These are phyloP conservation scores for Rhegmatorhina hoffmannsi DNA, from an alignment of 2,113 vertebrate species.

Conservation along the genomic window DNA sequence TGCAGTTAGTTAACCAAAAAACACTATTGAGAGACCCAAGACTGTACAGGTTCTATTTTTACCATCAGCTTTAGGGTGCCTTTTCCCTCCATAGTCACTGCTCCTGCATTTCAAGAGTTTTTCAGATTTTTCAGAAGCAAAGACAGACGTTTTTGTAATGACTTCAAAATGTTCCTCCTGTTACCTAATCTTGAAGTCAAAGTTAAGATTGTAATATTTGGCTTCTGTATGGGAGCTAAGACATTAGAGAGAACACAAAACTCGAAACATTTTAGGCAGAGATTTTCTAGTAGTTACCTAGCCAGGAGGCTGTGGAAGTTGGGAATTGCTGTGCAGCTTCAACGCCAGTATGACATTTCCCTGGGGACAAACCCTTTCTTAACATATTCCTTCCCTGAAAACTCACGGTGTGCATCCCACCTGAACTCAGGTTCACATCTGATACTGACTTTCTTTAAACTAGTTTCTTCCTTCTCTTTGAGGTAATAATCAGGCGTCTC, in stretches of 20 bases:
- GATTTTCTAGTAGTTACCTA: background rate
- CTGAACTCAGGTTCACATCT: background rate
- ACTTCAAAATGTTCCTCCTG: background rate
- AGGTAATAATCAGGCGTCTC: background rate
- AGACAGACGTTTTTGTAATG: background rate
- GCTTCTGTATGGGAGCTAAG: background rate
- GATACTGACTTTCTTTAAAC: background rate
- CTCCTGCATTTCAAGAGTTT: background rate
- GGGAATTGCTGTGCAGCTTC: background rate
- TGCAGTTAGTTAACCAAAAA: background rate
- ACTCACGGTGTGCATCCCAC: background rate
- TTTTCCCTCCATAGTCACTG: fast-evolving
- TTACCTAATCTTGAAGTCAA: background rate
- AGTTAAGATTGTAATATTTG: background rate
- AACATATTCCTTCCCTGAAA: background rate
- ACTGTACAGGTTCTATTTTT: background rate
- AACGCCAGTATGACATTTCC: background rate
- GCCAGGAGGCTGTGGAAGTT: background rate
- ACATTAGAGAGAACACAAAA: background rate
- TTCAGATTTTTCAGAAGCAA: background rate
- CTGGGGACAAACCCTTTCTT: background rate
- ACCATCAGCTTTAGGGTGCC: background rate
- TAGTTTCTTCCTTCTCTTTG: background rate
- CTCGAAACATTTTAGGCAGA: background rate
- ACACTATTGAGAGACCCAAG: background rate